Evolutionary conservation across 2,113 vertebrate species (phyloP).

Genomic region (Numida meleagris): DNA sequence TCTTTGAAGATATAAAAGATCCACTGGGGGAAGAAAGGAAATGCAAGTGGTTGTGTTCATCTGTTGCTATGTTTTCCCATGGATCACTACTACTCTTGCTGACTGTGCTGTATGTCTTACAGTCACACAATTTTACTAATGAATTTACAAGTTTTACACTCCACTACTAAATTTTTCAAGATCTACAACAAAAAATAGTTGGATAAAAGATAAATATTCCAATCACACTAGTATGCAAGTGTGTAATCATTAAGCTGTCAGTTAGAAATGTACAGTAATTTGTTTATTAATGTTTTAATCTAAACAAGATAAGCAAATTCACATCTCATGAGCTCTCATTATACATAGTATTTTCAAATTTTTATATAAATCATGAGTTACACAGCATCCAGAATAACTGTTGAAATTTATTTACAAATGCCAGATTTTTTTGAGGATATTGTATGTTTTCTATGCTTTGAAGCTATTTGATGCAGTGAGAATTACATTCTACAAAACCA

Average conservation of each 20-base stretch:
- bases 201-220: not conserved
- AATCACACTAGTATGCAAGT: not conserved
- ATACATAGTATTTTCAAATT: not conserved
- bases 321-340: not conserved
- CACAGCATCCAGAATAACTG: not conserved
- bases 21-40: not conserved
- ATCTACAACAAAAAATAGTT: not conserved
- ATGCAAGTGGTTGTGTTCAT: not conserved
- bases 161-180: not conserved
- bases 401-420: not conserved
- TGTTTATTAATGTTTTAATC: no score
- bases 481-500: not conserved
- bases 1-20: not conserved
- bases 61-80: not conserved
- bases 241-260: not conserved
- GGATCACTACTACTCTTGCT: not conserved
- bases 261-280: no score
- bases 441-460: not conserved
- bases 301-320: no score
- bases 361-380: not conserved
- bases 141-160: not conserved
- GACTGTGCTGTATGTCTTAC: not conserved
- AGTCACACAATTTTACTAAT: not conserved
- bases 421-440: not conserved
- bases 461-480: not conserved